A percentile compares a stretch with the other conserved stretches of the same genome.
Evolutionary conservation across 1,140 invertebrate species (phyloP).

Genomic region (Drepana arcuata): DNA sequence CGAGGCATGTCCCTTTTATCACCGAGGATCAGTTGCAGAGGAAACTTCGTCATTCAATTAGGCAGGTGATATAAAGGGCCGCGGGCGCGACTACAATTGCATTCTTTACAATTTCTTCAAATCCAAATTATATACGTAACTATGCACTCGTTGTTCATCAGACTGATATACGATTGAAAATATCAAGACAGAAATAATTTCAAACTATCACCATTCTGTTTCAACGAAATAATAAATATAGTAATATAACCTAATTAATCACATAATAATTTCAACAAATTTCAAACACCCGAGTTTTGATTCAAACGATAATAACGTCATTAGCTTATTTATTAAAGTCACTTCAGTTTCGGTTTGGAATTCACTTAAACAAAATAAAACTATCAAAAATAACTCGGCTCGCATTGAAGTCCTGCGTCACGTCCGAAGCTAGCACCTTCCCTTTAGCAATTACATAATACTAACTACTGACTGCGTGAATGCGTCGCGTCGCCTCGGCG

Average conservation of each 20-base stretch:
- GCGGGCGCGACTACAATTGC: too few relatives aligned
- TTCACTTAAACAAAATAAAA: constrained; percentile 70
- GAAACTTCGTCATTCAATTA: too few relatives aligned
- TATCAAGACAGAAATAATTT: constrained; percentile 72
- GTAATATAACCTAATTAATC: constrained; percentile 65
- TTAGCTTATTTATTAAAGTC: constrained; percentile 63
- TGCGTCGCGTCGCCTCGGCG: constrained; percentile 26
- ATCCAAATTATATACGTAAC: too few relatives aligned
- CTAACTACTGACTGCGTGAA: constrained; percentile 58
- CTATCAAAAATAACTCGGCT: constrained; percentile 71
- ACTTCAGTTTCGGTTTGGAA: constrained; percentile 55
- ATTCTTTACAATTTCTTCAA: too few relatives aligned
- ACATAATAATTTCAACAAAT: constrained; percentile 72
- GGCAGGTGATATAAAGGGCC: too few relatives aligned
- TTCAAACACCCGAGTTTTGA: constrained; percentile 63
- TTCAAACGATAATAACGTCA: constrained; percentile 57
- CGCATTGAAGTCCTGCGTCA: constrained; percentile 63
- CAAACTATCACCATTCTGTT: constrained; percentile 52
- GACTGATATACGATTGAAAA: constrained; percentile 52
- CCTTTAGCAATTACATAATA: constrained; percentile 65
- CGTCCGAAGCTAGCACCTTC: constrained; percentile 70
- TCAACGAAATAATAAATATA: constrained; percentile 70
- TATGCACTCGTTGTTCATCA: constrained; percentile 41
- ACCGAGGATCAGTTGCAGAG: too few relatives aligned
- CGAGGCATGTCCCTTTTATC: too few relatives aligned